Conservation (phyloP, 1,140 invertebrate genomes). For the Oscheius sp. region DNA sequence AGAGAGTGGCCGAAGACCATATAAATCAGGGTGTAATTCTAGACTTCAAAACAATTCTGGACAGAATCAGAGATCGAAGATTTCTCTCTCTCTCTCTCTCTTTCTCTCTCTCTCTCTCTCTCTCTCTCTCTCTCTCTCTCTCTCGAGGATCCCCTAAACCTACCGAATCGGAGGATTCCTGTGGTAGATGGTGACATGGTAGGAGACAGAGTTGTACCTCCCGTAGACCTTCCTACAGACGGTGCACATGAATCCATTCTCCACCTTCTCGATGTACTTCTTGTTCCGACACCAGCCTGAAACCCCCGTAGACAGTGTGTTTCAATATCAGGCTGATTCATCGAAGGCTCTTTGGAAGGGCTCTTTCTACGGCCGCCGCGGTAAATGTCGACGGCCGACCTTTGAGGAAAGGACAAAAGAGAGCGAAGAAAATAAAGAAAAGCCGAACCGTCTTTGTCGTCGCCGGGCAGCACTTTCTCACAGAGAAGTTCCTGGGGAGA, state of each 20-base stretch:
- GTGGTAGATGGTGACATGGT: constrained; percentile 61
- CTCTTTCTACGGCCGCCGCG: too few species aligned
- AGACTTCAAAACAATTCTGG: too few species aligned
- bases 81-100: background rate
- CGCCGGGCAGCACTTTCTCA: constrained; percentile 52
- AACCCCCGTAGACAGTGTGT: background rate
- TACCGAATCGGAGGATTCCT: constrained; percentile 58
- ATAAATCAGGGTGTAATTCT: too few species aligned
- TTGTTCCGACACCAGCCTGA: constrained; percentile 59
- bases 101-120: constrained; percentile 26
- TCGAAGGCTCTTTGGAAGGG: too few species aligned
- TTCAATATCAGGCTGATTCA: too few species aligned
- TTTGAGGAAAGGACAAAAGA: too few species aligned
- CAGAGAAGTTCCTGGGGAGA: constrained; percentile 28
- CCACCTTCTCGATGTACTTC: constrained; percentile 58
- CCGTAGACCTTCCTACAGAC: constrained; percentile 60
- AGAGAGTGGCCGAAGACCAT: too few species aligned
- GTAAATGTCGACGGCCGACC: background rate
- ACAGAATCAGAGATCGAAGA: constrained; percentile 52
- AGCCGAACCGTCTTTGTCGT: constrained; percentile 57
- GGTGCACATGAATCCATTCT: constrained; percentile 54
- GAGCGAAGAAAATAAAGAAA: too few species aligned
- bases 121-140: background rate
- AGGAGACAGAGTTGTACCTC: constrained; percentile 59
- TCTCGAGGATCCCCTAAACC: background rate